Evolutionary conservation across 2,797 vertebrate genomes (phyloP).

Genomic region (Oreochromis grahami): DNA sequence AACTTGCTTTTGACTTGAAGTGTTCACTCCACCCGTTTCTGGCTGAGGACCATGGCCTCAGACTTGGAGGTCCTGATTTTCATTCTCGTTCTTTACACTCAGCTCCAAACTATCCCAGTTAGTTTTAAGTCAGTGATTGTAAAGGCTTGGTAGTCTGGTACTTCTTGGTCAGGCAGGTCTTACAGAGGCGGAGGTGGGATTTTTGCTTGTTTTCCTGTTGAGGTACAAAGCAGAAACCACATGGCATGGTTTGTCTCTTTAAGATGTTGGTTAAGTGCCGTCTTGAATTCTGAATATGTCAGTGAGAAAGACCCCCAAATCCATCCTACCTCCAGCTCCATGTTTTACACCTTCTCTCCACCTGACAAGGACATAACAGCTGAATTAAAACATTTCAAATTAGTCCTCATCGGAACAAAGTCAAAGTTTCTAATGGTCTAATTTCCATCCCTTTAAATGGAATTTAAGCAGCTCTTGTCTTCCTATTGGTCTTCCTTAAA

Average conservation of each 20-base stretch:
- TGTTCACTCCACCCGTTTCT: background rate
- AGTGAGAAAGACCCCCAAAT: fast-evolving
- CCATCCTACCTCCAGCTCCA: background rate
- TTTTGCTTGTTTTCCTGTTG: background rate
- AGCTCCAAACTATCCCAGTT: background rate
- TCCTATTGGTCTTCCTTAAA: background rate
- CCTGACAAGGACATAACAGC: background rate
- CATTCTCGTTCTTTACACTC: background rate
- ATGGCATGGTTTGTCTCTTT: background rate
- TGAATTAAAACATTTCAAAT: background rate
- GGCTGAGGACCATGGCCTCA: background rate
- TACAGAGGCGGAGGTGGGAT: background rate
- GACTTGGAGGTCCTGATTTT: background rate
- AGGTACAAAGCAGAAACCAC: background rate
- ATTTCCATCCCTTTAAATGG: background rate
- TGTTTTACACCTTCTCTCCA: background rate
- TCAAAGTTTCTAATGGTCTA: background rate
- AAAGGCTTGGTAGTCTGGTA: background rate
- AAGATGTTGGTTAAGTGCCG: background rate
- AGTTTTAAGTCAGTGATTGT: background rate
- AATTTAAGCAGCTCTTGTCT: background rate
- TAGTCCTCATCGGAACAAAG: background rate
- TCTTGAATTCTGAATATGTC: background rate
- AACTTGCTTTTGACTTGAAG: background rate
- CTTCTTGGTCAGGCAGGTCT: background rate